These are phyloP conservation scores for Acrobasis suavella DNA, from an alignment of 2,888 invertebrate species.

Conservation along the genomic window DNA sequence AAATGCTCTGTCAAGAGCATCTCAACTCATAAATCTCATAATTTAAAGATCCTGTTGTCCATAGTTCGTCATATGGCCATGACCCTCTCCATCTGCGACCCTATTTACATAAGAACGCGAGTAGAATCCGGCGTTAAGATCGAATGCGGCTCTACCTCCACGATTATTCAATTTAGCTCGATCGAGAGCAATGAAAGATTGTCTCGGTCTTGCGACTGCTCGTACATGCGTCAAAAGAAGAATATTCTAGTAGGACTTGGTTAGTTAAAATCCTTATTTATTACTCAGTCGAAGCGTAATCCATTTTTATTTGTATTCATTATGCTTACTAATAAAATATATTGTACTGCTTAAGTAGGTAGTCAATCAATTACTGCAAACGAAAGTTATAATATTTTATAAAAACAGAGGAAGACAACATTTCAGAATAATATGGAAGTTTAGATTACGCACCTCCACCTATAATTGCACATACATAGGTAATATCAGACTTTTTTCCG, in stretches of 20 bases:
- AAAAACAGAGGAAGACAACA: too few species aligned
- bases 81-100: constrained; percentile 48
- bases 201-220: constrained; percentile 54
- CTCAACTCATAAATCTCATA: neutral
- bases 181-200: constrained; percentile 68
- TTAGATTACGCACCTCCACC: too few species aligned
- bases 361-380: too few species aligned
- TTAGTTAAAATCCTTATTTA: too few species aligned
- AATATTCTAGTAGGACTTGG: neutral
- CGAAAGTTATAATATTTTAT: too few species aligned
- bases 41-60: constrained; percentile 12
- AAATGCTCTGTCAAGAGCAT: neutral
- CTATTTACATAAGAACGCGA: constrained; percentile 67
- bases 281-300: too few species aligned
- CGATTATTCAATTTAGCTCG: constrained; percentile 75
- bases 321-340: too few species aligned
- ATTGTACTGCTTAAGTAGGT: too few species aligned
- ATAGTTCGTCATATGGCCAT: constrained; percentile 37
- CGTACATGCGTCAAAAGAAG: constrained; percentile 21
- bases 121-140: constrained; percentile 51
- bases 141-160: constrained; percentile 54
- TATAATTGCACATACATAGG: too few species aligned
- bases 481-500: too few species aligned
- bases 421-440: too few species aligned
- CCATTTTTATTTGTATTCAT: too few species aligned